These are phyloP conservation scores for Apomyelois bistriatella DNA, from an alignment of 2,888 invertebrate species.

Conservation along the genomic window DNA sequence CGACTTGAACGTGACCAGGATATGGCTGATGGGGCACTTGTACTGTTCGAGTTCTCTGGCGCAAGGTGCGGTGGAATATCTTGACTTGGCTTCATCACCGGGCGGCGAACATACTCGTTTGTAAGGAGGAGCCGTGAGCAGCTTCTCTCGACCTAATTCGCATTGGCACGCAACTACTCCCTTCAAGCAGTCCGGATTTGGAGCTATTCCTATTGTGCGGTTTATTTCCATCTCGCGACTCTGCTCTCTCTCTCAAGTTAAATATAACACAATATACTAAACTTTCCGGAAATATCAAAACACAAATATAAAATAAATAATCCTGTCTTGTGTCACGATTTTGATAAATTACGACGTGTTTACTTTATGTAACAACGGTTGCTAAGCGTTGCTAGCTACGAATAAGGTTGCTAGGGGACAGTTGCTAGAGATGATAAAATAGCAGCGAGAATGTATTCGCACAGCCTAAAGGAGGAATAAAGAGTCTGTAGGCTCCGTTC, in stretches of 20 bases:
- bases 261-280: background rate
- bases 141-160: conserved; percentile 66
- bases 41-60: conserved; percentile 51
- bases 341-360: conserved; percentile 22
- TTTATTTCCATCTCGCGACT: conserved; percentile 37
- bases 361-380: conserved; percentile 44
- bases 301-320: conserved; percentile 13
- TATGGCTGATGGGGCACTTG: conserved; percentile 65
- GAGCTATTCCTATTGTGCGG: conserved; percentile 45
- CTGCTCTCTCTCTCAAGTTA: background rate
- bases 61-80: conserved; percentile 60
- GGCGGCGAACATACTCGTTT: conserved; percentile 35
- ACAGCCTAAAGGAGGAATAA: no score
- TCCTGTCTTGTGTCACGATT: background rate
- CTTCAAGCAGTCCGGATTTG: conserved; percentile 42
- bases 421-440: background rate
- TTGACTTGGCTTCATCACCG: conserved; percentile 44
- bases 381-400: conserved; percentile 27
- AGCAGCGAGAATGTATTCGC: no score
- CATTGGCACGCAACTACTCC: conserved; percentile 60
- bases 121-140: conserved; percentile 67
- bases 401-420: background rate
- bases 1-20: conserved; percentile 61
- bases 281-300: background rate
- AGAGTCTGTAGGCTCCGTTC: no score